Conservation (phyloP, 1,140 invertebrate species). For the Lasioglossum baleicum region DNA sequence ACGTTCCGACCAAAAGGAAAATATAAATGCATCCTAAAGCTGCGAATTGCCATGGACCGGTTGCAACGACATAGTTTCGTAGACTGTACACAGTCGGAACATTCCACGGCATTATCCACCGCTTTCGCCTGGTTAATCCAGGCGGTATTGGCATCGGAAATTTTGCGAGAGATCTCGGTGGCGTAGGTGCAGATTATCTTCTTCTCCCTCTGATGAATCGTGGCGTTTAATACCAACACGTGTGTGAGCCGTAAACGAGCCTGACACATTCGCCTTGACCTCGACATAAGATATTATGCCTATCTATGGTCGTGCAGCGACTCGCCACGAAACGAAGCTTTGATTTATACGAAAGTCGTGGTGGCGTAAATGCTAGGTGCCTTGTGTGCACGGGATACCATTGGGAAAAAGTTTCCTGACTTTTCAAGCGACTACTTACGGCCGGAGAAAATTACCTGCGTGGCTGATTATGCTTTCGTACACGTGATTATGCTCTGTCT, state of each 20-base stretch:
- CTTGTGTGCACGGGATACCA: not conserved
- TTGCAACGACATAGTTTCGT: not conserved
- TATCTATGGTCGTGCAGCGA: conserved; percentile 57
- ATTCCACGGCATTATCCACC: not conserved
- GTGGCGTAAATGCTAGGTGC: conserved; percentile 36
- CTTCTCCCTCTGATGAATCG: conserved; percentile 54
- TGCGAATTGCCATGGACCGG: not conserved
- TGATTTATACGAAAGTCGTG: conserved; percentile 66
- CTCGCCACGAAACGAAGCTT: conserved; percentile 67
- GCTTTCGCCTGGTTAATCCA: conserved; percentile 10
- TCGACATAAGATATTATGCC: conserved; percentile 66
- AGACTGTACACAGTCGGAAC: not conserved
- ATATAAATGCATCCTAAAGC: not conserved
- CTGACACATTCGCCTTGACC: conserved; percentile 68
- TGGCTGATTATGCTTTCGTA: conserved; percentile 3
- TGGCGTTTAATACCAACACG: conserved; percentile 63
- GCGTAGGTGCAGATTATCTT: conserved; percentile 54
- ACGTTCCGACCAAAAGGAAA: not conserved
- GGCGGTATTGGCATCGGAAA: not conserved
- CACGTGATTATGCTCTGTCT: not conserved
- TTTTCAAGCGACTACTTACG: conserved; percentile 9
- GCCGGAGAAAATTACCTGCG: not conserved
- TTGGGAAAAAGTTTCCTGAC: not conserved
- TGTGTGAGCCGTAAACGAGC: conserved; percentile 63
- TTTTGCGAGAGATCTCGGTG: conserved; percentile 2